These are phyloP conservation scores for Drosophila differens DNA, from an alignment of 2,888 invertebrate genomes.

Conservation along the genomic window DNA sequence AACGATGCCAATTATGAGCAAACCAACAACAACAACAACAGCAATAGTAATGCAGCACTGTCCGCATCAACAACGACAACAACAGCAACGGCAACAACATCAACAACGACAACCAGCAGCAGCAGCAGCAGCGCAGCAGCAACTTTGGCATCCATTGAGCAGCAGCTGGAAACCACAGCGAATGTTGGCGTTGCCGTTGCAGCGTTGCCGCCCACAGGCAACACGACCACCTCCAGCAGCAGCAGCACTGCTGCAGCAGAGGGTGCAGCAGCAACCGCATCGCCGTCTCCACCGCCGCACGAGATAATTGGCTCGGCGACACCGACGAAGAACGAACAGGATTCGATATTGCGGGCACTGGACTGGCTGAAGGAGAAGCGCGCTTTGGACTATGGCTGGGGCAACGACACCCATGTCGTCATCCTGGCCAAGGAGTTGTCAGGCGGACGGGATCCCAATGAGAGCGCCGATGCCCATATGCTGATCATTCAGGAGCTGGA, in stretches of 20 bases:
- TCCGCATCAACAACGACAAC: conserved; percentile 11
- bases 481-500: conserved; percentile 85
- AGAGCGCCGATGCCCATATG: conserved; percentile 84
- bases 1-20: conserved; percentile 61
- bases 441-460: conserved; percentile 84
- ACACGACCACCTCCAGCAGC: conserved; percentile 4
- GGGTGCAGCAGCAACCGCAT: conserved; percentile 3
- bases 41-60: conserved; percentile 13
- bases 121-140: conserved; percentile 42
- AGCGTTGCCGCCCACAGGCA: conserved; percentile 38
- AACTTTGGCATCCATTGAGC: conserved; percentile 28
- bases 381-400: conserved; percentile 92
- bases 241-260: not conserved
- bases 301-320: conserved; percentile 84
- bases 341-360: conserved; percentile 87
- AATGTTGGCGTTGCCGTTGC: conserved; percentile 23
- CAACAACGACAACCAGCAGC: conserved; percentile 24
- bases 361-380: conserved; percentile 91
- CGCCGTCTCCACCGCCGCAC: conserved; percentile 59
- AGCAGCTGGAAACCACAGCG: conserved; percentile 30
- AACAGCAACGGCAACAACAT: conserved; percentile 20
- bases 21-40: conserved; percentile 25
- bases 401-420: conserved; percentile 93
- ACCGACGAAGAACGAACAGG: conserved; percentile 84
- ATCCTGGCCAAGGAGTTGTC: conserved; percentile 90